Base-by-base conservation (phyloP, 92 coral and sea anemone genomes). In the Zoanthus solanderi region DNA sequence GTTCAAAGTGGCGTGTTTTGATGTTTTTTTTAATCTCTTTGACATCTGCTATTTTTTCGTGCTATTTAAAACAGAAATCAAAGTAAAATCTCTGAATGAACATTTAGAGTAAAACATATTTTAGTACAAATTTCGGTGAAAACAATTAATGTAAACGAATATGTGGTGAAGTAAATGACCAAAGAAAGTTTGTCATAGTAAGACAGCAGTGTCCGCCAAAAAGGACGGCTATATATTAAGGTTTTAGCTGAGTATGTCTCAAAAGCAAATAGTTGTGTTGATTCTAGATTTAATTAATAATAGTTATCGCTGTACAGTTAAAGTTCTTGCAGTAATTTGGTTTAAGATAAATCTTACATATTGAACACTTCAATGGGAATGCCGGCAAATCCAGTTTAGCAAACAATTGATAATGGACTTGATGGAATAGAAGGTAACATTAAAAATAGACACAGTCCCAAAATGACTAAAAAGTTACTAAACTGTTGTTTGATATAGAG, bases 311-410 rank as follows among this genome's bases (percentile, higher is more conserved):
- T 81, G 2, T 66, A 12, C 61, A 60, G 48, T 18, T 63, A 63
- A 16, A 32, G 83, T 46, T 8, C 45, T 16, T 80, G 57, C 6
- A 23, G 9, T 37, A 45, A 63, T 79, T 63, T 79, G 74, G 37
- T 11, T 37, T 16, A 14, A 12, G 48, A 29, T 32, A 32, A 30
- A 13, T 9, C 46, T 30, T 16, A 61, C 8, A 69, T 50, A 14
- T 15, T 50, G 58, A 81, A 46, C 14, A 67, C 45, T 23, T 47
- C 15, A 12, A 11, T n/a, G 52, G 16, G 60, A 23, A 45, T 81
- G 72, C 65, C 71, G 85, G 56, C 28, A 81, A 65, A n/a, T 66
- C 66, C 29, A 63, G 69, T n/a, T 63, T 58, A 5, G 45, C 63
- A 81, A 81, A 81, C 85, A 81, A 6, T 14, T 10, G 14, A 13